phyloP scores from a whole-genome alignment of 2,797 vertebrate species.

The Chelonia mydas region DNA sequence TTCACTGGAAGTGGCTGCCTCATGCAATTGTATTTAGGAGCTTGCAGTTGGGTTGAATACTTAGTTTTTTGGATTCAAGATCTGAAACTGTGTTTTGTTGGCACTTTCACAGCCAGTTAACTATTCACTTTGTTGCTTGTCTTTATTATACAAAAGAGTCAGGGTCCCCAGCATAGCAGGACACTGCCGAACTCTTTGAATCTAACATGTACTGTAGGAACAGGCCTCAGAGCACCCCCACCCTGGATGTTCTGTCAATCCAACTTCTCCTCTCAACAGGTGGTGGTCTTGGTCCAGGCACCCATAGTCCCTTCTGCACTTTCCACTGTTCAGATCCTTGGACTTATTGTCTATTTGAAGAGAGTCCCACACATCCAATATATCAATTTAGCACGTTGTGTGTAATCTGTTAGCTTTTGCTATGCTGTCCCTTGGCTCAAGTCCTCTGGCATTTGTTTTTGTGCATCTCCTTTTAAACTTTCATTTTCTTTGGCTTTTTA shows the following conservation, averaged over 20 bases:
- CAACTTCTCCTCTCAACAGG: background rate
- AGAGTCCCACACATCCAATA: no score
- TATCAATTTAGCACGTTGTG: no score
- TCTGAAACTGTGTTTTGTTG: background rate
- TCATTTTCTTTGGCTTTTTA: background rate
- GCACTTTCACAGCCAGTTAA: no score
- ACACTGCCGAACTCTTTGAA: background rate
- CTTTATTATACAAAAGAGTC: background rate
- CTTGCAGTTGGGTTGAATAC: background rate
- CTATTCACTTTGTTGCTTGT: background rate
- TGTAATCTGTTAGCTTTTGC: background rate
- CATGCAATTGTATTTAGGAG: background rate
- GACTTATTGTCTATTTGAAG: background rate
- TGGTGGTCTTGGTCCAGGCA: no score
- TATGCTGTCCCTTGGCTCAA: no score
- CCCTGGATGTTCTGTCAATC: background rate
- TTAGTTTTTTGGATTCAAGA: background rate
- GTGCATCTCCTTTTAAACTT: background rate
- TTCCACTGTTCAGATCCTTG: no score
- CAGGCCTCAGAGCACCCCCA: background rate
- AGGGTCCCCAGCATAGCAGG: background rate
- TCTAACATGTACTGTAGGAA: no score
- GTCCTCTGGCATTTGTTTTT: background rate
- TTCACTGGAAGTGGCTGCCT: background rate
- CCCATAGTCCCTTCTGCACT: background rate